A percentile compares a stretch with the other conserved stretches of the same genome.
Evolutionary conservation across 2,113 vertebrate species (phyloP).

Genomic region (Lycocorax pyrrhopterus): DNA sequence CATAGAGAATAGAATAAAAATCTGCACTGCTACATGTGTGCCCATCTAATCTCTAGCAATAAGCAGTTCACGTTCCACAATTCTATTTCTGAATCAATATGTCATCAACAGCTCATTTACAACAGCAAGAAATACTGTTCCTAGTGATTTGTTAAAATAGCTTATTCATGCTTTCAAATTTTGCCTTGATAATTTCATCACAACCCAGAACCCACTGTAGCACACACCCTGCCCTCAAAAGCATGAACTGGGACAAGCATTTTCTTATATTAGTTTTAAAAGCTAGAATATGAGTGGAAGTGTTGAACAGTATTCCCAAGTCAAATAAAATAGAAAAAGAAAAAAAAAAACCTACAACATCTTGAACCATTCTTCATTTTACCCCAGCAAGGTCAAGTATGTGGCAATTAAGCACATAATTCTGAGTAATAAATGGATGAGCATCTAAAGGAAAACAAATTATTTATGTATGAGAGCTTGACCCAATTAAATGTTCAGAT

Average conservation of each 20-base stretch:
- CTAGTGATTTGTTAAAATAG: background rate
- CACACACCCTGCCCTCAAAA: background rate
- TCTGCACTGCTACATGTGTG: background rate
- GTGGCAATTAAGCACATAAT: background rate
- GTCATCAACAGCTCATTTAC: background rate
- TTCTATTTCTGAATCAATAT: background rate
- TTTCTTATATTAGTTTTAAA: background rate
- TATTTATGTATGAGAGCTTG: background rate
- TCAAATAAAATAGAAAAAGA: background rate
- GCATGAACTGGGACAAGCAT: background rate
- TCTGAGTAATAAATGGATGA: background rate
- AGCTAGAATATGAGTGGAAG: background rate
- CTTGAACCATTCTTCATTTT: background rate
- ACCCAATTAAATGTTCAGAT: background rate
- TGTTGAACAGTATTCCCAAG: background rate
- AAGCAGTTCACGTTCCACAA: background rate
- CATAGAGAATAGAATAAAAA: slow-evolving; percentile 5
- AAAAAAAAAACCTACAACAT: background rate
- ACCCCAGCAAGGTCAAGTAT: background rate
- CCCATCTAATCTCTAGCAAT: background rate
- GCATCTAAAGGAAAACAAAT: background rate
- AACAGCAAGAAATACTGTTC: background rate
- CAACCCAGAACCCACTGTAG: background rate
- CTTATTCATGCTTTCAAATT: background rate
- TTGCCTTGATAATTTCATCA: background rate